Base-by-base conservation (phyloP, 2,797 vertebrate genomes). In the Chelmon rostratus region DNA sequence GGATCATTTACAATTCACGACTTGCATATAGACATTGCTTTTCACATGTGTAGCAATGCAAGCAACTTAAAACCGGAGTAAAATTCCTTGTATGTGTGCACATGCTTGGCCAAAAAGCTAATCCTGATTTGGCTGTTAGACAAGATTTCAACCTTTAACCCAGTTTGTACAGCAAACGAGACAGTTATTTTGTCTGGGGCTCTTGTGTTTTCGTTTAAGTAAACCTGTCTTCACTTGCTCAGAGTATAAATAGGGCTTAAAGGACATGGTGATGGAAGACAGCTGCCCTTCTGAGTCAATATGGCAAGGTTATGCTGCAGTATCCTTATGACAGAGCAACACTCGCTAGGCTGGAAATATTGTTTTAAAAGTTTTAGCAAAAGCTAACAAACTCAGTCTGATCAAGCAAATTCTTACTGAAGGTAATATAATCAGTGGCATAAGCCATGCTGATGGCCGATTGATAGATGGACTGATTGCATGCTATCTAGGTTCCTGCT, bases 371-470 rank as follows among this genome's bases (percentile, higher is more conserved):
- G n/a, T 13, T 12, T 50, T 13, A 35, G 4, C 38, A 23, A 18
- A 31, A 16, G 31, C 18, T 68, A 13, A 49, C 18, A 23, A 15
- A 33, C 57, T 53, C 4, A 15, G 11, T 57, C 42, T 44, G n/a
- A 5, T 23, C 0, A 5, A 23, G 7, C 46, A 64, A 50, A 53
- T 9, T 0, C 25, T 31, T 12, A 25, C 21, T 46, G 1, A 46
- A 49, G 46, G 68, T 47, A 71, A 78, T 69, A 4, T 19, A 69
- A 64, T 85, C 71, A 63, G 7, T 12, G 25, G 16, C n/a, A 67
- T 47, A 12, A 69, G 21, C 3, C 49, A 2, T 47, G 2, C 2
- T 68, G 37, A 23, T 16, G 35, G 28, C 5, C n/a, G 13, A 2
- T 12, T 78, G 61, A 84, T 35, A 7, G 15, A 18, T 42, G 9